Evolutionary conservation across 1,140 invertebrate genomes (phyloP).

Genomic region (Anagrus nilaparvatae): DNA sequence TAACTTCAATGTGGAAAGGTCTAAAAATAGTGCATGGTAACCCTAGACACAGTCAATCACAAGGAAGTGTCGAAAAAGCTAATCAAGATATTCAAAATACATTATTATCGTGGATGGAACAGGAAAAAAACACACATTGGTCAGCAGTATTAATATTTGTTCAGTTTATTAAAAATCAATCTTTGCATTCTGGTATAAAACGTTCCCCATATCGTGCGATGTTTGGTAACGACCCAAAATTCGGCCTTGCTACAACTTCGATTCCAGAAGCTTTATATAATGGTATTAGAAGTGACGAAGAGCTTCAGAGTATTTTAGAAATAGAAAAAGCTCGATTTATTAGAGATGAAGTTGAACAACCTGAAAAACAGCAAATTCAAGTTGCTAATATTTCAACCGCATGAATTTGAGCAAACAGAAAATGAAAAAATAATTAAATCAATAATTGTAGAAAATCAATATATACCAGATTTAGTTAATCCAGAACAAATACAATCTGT

Average conservation of each 20-base stretch:
- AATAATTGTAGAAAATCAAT: too few species aligned
- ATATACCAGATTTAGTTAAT: too few species aligned
- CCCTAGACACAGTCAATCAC: constrained; percentile 15
- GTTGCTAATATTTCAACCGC: too few species aligned
- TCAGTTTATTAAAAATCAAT: constrained; percentile 26
- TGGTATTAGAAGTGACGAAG: too few species aligned
- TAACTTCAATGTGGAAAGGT: constrained; percentile 20
- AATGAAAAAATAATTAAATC: too few species aligned
- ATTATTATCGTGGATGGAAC: constrained; percentile 3
- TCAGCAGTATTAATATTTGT: constrained; percentile 24
- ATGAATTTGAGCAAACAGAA: too few species aligned
- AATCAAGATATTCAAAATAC: neutral
- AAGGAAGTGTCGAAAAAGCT: constrained; percentile 20
- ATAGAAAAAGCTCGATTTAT: too few species aligned
- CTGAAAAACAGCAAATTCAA: too few species aligned
- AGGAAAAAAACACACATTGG: constrained; percentile 23
- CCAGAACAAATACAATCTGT: too few species aligned
- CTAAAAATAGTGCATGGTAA: constrained; percentile 35
- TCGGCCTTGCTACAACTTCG: neutral
- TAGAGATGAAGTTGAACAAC: too few species aligned
- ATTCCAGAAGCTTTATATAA: neutral
- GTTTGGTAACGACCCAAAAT: constrained; percentile 17
- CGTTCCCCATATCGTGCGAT: constrained; percentile 22
- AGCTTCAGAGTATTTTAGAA: too few species aligned
- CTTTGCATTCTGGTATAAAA: constrained; percentile 24